Percentiles rank a stretch among this genome's conserved stretches.
Evolutionary conservation across 2,797 vertebrate species (phyloP).

Genomic region (Sciurus vulgaris): DNA sequence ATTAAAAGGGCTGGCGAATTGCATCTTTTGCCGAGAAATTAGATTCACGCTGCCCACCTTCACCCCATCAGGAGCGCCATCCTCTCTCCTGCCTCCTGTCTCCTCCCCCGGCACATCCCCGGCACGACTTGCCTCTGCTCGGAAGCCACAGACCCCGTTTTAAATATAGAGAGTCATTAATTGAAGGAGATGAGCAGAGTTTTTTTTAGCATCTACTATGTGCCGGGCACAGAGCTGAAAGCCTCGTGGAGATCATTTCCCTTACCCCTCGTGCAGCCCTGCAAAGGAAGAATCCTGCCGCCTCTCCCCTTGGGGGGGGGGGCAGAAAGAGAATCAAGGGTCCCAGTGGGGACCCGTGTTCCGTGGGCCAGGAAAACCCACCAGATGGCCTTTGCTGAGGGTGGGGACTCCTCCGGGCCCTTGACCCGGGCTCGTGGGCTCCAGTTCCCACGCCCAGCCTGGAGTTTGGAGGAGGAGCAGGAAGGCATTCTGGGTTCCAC

Average conservation of each 20-base stretch:
- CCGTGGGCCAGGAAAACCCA: too few species aligned
- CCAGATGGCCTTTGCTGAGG: background rate
- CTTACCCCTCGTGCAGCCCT: constrained; percentile 13
- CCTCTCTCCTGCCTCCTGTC: background rate
- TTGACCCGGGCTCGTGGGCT: rapidly evolving
- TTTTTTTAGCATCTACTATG: constrained; percentile 63
- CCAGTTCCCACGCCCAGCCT: background rate
- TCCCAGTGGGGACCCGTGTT: background rate
- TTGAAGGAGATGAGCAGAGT: constrained; percentile 18
- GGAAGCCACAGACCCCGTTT: background rate
- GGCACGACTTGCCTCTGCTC: rapidly evolving
- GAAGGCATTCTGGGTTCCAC: too few species aligned
- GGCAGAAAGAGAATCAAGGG: background rate
- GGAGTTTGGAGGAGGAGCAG: background rate
- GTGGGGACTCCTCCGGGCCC: too few species aligned
- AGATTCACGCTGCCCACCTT: constrained; percentile 56
- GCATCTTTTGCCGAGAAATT: constrained; percentile 37
- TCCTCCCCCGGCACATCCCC: background rate
- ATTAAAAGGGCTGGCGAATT: constrained; percentile 72
- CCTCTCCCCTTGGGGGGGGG: background rate
- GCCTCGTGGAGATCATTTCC: background rate
- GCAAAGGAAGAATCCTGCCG: background rate
- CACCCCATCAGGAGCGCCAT: background rate
- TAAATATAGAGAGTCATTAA: constrained; percentile 72
- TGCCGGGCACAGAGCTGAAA: background rate